Evolutionary conservation across 2,888 invertebrate species (phyloP).

Genomic region (Erynnis tages): DNA sequence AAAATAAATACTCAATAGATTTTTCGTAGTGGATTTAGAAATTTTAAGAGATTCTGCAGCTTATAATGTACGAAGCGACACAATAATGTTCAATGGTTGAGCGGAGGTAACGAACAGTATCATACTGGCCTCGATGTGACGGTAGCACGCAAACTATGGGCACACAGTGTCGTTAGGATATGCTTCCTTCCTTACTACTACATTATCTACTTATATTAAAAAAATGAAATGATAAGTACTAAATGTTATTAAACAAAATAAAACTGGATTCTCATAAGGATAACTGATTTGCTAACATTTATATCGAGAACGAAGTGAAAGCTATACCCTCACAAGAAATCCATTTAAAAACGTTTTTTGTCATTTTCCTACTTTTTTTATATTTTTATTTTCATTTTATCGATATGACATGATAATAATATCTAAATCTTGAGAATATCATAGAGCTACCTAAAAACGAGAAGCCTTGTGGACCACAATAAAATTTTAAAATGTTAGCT

Average conservation of each 20-base stretch:
- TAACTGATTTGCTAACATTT: neutral
- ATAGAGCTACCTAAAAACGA: conserved; percentile 24
- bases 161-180: conserved; percentile 20
- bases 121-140: conserved; percentile 31
- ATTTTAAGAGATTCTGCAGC: conserved; percentile 21
- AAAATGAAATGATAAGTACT: conserved; percentile 41
- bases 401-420: conserved; percentile 50
- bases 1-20: conserved; percentile 15
- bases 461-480: conserved; percentile 19
- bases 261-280: conserved; percentile 14
- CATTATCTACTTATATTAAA: conserved; percentile 34
- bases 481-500: conserved; percentile 17
- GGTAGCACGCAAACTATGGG: conserved; percentile 1
- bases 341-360: conserved; percentile 55
- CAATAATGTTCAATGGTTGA: conserved; percentile 22
- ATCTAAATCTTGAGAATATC: conserved; percentile 41
- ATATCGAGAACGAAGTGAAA: neutral
- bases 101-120: conserved; percentile 18
- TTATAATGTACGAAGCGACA: conserved; percentile 5
- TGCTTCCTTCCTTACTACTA: conserved; percentile 26
- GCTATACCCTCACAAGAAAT: conserved; percentile 47
- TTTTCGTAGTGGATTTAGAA: conserved; percentile 25
- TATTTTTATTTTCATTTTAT: conserved; percentile 64
- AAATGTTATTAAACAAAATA: conserved; percentile 27
- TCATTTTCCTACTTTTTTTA: conserved; percentile 63